phyloP scores from a whole-genome alignment of 2,888 invertebrate species.

The Colletes collaris region DNA sequence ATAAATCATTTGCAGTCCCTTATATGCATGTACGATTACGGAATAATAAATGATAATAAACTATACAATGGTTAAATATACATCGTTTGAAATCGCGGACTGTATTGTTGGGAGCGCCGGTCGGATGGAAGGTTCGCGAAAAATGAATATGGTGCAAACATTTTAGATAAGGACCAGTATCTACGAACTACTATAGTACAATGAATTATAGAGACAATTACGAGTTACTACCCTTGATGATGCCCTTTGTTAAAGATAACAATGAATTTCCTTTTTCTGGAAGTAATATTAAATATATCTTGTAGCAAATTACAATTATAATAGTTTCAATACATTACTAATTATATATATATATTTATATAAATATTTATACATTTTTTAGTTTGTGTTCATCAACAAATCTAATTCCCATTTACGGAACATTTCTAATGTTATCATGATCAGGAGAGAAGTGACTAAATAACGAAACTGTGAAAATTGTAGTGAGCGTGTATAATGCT shows the following conservation, averaged over 20 bases:
- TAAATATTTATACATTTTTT: neutral
- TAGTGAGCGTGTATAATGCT: conserved; percentile 90
- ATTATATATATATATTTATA: conserved; percentile 23
- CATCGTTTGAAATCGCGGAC: too few relatives aligned
- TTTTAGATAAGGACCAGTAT: conserved; percentile 50
- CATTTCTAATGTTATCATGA: conserved; percentile 82
- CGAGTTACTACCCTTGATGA: conserved; percentile 8
- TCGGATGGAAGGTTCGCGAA: too few relatives aligned
- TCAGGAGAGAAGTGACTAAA: conserved; percentile 89
- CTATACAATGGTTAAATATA: conserved; percentile 23
- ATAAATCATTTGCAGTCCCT: too few relatives aligned
- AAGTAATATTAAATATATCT: conserved; percentile 26
- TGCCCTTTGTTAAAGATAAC: conserved; percentile 23
- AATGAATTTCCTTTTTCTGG: conserved; percentile 20
- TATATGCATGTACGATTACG: conserved; percentile 9
- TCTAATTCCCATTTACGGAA: conserved; percentile 69
- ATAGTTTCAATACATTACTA: conserved; percentile 24
- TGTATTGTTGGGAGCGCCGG: too few relatives aligned
- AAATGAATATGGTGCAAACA: conserved; percentile 19
- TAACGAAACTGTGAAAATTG: conserved; percentile 89
- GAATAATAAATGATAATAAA: conserved; percentile 38
- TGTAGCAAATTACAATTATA: conserved; percentile 35
- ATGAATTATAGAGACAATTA: conserved; percentile 34
- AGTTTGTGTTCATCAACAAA: conserved; percentile 17
- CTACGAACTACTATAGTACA: conserved; percentile 59